Evolutionary conservation across 2,888 invertebrate species (phyloP).

Genomic region (Pollenia griseotomentosa): DNA sequence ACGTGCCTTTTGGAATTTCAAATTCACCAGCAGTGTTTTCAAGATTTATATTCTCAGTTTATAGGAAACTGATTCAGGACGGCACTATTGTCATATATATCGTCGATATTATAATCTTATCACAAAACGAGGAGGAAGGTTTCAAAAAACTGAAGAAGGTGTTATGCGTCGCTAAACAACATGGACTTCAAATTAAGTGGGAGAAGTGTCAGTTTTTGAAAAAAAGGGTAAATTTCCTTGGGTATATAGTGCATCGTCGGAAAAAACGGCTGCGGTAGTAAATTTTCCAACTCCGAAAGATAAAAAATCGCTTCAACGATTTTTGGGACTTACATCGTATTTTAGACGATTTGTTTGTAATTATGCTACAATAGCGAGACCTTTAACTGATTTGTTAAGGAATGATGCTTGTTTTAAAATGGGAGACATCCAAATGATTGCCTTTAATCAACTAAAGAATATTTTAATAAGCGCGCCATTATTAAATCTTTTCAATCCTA

Average conservation of each 20-base stretch:
- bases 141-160: no score
- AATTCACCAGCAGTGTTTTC: neutral
- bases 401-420: slow-evolving; percentile 75
- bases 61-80: no score
- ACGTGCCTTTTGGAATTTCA: neutral
- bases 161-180: no score
- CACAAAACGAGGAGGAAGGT: no score
- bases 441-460: neutral
- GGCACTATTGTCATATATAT: no score
- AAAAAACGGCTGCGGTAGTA: slow-evolving; percentile 50
- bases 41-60: neutral
- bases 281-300: slow-evolving; percentile 58
- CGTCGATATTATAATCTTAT: no score
- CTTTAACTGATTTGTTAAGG: slow-evolving; percentile 55
- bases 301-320: slow-evolving; percentile 36
- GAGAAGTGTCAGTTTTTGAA: no score
- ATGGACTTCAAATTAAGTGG: no score
- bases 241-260: slow-evolving; percentile 57
- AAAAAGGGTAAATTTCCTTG: slow-evolving; percentile 63
- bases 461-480: neutral
- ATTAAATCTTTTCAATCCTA: neutral
- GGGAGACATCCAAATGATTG: slow-evolving; percentile 61
- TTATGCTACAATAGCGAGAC: slow-evolving; percentile 59
- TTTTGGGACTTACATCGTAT: slow-evolving; percentile 62
- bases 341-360: no score